phyloP scores from a whole-genome alignment of 2,113 vertebrate genomes.

The Hirundichthys speculiger region DNA sequence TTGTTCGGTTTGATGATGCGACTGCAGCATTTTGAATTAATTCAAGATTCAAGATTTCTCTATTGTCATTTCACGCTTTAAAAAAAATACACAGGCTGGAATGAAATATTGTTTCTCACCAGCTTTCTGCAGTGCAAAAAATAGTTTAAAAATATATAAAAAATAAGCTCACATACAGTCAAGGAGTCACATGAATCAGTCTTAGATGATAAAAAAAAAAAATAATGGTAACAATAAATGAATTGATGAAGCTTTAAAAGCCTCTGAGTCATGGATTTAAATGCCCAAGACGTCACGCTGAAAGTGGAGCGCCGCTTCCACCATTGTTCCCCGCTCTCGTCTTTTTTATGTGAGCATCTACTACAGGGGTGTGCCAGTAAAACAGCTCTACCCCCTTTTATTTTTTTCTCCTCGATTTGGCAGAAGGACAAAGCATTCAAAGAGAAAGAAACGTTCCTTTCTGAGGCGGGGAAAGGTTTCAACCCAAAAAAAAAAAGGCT shows the following conservation, averaged over 20 bases:
- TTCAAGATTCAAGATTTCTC: no score
- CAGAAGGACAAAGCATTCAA: slow-evolving; percentile 69
- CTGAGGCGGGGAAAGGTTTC: slow-evolving; percentile 61
- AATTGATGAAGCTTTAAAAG: slow-evolving; percentile 25
- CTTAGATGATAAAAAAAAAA: no score
- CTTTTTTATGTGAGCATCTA: slow-evolving; percentile 53
- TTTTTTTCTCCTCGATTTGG: slow-evolving; percentile 50
- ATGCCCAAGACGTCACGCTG: slow-evolving; percentile 11
- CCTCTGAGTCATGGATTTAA: slow-evolving; percentile 17
- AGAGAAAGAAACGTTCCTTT: slow-evolving; percentile 67
- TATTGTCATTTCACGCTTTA: no score
- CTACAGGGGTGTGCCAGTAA: slow-evolving; percentile 61
- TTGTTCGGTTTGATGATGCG: no score
- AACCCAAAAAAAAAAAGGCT: slow-evolving; percentile 53
- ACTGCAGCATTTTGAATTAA: no score
- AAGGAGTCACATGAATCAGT: no score
- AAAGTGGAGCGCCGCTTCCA: slow-evolving; percentile 10
- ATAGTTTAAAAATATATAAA: no score
- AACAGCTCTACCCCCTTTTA: slow-evolving; percentile 46
- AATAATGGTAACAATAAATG: no score
- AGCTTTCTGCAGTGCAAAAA: no score
- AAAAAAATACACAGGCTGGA: no score
- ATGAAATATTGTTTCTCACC: no score
- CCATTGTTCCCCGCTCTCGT: slow-evolving; percentile 57
- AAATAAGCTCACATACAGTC: no score